A percentile compares a stretch with the other conserved stretches of the same genome.
phyloP scores from a whole-genome alignment of 2,797 vertebrate species.

The Rhodeus uyekii region DNA sequence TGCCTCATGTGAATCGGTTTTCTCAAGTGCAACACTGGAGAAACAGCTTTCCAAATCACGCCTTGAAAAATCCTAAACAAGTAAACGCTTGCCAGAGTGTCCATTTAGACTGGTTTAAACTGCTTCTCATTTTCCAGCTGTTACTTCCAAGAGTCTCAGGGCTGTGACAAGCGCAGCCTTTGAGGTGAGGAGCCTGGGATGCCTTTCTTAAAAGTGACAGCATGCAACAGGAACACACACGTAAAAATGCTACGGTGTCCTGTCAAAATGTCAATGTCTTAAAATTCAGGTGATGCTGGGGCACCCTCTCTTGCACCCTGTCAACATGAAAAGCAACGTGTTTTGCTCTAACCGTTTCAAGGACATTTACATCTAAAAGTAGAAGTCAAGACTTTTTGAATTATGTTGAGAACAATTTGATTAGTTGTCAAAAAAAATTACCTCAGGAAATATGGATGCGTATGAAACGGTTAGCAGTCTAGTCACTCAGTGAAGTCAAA shows the following conservation, averaged over 20 bases:
- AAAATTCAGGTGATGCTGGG: background rate
- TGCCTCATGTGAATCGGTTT: background rate
- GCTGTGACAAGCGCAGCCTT: background rate
- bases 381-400: background rate
- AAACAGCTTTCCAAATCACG: background rate
- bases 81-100: background rate
- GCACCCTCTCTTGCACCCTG: background rate
- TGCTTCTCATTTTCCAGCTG: background rate
- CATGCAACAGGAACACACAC: background rate
- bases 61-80: background rate
- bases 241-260: constrained; percentile 5
- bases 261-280: constrained; percentile 15
- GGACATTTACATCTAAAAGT: background rate
- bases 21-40: background rate
- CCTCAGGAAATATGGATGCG: background rate
- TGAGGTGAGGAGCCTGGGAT: background rate
- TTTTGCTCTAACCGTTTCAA: background rate
- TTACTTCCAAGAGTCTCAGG: background rate
- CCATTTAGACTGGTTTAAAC: background rate
- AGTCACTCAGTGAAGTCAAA: background rate
- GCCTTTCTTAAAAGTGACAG: constrained; percentile 1
- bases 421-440: background rate
- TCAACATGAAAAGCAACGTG: background rate
- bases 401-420: background rate
- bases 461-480: background rate